Percentiles rank a stretch among this genome's conserved stretches.
Conservation (phyloP, 2,888 invertebrate species). For the Acanthosepion lycidas region DNA sequence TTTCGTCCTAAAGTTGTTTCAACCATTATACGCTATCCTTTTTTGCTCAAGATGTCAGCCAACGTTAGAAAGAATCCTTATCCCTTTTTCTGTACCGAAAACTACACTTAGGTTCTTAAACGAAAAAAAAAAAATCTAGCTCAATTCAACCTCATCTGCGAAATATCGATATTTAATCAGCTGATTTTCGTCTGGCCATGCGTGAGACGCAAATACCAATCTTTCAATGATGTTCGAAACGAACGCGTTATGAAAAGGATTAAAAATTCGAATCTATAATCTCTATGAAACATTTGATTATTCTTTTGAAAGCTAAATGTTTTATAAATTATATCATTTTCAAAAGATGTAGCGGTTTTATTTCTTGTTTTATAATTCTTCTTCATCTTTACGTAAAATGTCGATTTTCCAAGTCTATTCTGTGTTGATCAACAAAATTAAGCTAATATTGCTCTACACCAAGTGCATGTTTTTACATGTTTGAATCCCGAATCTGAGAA, state of each 20-base stretch:
- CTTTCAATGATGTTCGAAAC: too few relatives aligned
- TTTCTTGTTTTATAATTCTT: background rate
- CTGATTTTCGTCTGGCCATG: too few relatives aligned
- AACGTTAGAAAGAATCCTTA: too few relatives aligned
- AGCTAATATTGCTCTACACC: background rate
- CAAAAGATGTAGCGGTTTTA: background rate
- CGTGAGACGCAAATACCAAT: too few relatives aligned
- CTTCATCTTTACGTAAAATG: background rate
- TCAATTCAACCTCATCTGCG: too few relatives aligned
- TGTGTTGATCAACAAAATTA: background rate
- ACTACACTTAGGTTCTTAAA: too few relatives aligned
- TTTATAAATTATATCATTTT: background rate
- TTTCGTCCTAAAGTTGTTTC: background rate
- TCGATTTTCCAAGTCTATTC: background rate
- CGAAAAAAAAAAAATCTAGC: too few relatives aligned
- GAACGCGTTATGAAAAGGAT: too few relatives aligned
- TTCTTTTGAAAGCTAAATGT: background rate
- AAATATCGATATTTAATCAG: too few relatives aligned
- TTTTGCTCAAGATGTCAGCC: background rate
- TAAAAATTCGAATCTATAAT: background rate
- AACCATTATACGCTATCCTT: background rate
- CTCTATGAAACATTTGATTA: background rate
- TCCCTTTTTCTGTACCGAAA: too few relatives aligned
- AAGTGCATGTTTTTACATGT: background rate
- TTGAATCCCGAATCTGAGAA: background rate